These are phyloP conservation scores for Drosophila arizonae DNA, from an alignment of 1,140 invertebrate genomes.

Conservation along the genomic window DNA sequence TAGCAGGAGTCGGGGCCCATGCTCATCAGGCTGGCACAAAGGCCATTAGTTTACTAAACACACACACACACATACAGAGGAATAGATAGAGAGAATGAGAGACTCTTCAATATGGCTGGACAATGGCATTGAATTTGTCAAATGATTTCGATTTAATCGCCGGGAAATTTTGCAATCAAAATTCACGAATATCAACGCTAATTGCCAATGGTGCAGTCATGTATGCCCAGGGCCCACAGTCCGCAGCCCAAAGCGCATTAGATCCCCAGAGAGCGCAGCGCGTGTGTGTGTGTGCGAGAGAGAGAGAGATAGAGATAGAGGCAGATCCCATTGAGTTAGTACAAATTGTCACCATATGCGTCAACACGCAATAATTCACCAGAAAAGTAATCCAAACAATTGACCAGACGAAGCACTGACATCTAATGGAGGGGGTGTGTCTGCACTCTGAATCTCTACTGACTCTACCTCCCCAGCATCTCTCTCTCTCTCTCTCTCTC, in stretches of 20 bases:
- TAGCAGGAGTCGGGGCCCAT: constrained; percentile 17
- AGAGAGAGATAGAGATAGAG: constrained; percentile 1
- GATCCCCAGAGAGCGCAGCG: constrained; percentile 17
- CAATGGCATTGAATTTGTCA: constrained; percentile 33
- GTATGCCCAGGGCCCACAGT: constrained; percentile 14
- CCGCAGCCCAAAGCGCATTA: constrained; percentile 48
- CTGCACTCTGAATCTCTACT: constrained; percentile 20
- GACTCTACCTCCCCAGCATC: background rate
- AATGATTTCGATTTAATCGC: constrained; percentile 82
- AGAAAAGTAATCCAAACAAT: constrained; percentile 83
- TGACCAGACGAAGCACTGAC: constrained; percentile 70
- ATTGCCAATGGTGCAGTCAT: constrained; percentile 59
- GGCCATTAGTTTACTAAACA: constrained; percentile 27
- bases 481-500: constrained; percentile 22
- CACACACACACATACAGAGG: constrained; percentile 7
- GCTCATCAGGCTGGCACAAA: constrained; percentile 30
- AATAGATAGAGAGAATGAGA: constrained; percentile 19
- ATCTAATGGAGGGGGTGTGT: constrained; percentile 75
- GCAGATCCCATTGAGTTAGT: constrained; percentile 33
- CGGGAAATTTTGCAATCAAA: constrained; percentile 74
- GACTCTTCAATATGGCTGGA: background rate
- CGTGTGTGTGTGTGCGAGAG: background rate
- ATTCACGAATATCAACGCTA: constrained; percentile 74
- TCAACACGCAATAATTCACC: constrained; percentile 83
- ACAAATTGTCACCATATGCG: constrained; percentile 83